Evolutionary conservation across 2,888 invertebrate genomes (phyloP).

Genomic region (Eupsilia transversa): DNA sequence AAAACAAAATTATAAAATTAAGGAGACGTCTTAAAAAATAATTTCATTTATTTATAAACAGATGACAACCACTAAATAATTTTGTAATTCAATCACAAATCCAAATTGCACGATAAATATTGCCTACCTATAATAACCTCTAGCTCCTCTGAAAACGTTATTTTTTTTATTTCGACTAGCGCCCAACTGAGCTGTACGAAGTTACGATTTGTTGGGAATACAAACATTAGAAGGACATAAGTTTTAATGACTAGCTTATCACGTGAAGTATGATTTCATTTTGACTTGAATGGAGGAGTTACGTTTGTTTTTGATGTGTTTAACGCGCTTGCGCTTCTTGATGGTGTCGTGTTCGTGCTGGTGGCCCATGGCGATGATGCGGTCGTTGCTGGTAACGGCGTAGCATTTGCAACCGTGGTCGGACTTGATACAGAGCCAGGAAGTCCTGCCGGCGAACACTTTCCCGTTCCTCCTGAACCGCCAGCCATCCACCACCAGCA

Average conservation of each 20-base stretch:
- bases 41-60: slow-evolving; percentile 30
- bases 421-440: slow-evolving; percentile 86
- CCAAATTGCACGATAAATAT: slow-evolving; percentile 15
- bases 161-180: slow-evolving; percentile 16
- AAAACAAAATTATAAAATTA: slow-evolving; percentile 13
- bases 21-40: background rate
- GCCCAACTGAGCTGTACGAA: background rate
- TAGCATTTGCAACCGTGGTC: slow-evolving; percentile 83
- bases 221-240: slow-evolving; percentile 14
- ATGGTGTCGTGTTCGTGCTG: slow-evolving; percentile 73
- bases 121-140: background rate
- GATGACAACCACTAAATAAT: slow-evolving; percentile 1
- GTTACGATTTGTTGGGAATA: slow-evolving; percentile 5
- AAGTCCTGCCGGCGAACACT: slow-evolving; percentile 59
- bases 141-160: background rate
- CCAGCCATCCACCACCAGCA: slow-evolving; percentile 80
- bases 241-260: slow-evolving; percentile 23
- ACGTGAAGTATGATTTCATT: slow-evolving; percentile 14
- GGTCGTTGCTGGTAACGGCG: slow-evolving; percentile 75
- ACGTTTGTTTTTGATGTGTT: slow-evolving; percentile 17
- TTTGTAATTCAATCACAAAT: slow-evolving; percentile 14
- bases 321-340: slow-evolving; percentile 63
- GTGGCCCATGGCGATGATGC: slow-evolving; percentile 74
- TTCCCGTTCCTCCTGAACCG: slow-evolving; percentile 77
- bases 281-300: slow-evolving; percentile 25